Evolutionary conservation across 2,888 invertebrate species (phyloP), one percentile per base, ranked within the genome.

Genomic region (Heliconius aoede): DNA sequence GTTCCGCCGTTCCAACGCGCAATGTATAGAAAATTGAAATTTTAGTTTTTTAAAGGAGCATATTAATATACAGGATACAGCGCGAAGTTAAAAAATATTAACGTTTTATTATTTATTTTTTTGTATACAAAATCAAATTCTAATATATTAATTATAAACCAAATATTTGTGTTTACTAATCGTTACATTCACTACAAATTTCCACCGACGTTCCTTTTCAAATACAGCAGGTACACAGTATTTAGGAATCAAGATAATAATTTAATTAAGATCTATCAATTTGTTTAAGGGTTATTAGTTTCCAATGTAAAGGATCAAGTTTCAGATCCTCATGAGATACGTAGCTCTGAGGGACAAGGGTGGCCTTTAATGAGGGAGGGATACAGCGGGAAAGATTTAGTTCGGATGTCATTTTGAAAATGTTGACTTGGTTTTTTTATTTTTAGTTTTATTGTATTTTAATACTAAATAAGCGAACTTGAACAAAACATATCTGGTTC

Each of bases 301-400:
- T 60, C 9, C 32, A 36, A 72, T 72, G 24, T 32, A 4, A 72
- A 21, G 28, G 26, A 51, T 78, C 75, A 82, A 84, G 82, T 77
- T 80, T 82, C 80, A 82, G 88, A 89, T 87, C 86, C 86, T 85
- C 88, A 87, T 83, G 83, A 85, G 89, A 90, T 88, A 88, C 76
- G 55, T 83, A 74, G 18, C 46, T 46, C 46, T 18, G 7, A 84
- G 86, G 85, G 84, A 81, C 81, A 83, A 84, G 86, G 85, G 85
- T 85, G 85, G 85, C 78, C 80, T 80, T 79, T 90, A 90, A 90
- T 89, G 87, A 90, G 85, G 83, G 87, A 90, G 85, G 83, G 84
- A 83, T 80, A 83, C 82, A 81, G 82, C 80, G 81, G 83, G 81
- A 79, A 79, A 75, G 78, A 81, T 80, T 80, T 76, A 58, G 74